phyloP scores from a whole-genome alignment of 2,888 invertebrate genomes.

The Stegana nigrithorax region DNA sequence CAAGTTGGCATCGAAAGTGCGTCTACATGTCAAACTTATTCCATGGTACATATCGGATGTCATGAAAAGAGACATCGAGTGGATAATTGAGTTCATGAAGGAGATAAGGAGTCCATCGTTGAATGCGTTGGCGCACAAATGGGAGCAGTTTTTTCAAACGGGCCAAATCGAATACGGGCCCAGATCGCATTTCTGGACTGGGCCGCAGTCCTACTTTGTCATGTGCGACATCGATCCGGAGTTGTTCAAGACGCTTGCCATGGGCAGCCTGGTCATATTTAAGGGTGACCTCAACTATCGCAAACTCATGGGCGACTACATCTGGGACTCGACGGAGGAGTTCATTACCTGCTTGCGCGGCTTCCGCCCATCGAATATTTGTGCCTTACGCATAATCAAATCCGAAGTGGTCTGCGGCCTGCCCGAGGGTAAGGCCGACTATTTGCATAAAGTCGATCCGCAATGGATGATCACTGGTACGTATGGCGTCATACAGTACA shows the following conservation, averaged over 20 bases:
- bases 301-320: slow-evolving; percentile 88
- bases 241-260: slow-evolving; percentile 78
- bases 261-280: slow-evolving; percentile 80
- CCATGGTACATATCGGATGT: slow-evolving; percentile 98
- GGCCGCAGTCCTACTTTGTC: slow-evolving; percentile 79
- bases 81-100: slow-evolving; percentile 72
- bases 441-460: slow-evolving; percentile 70
- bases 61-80: slow-evolving; percentile 78
- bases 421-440: slow-evolving; percentile 73
- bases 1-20: slow-evolving; percentile 74
- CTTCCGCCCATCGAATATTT: slow-evolving; percentile 85
- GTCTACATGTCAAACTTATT: slow-evolving; percentile 86
- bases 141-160: slow-evolving; percentile 71
- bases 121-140: slow-evolving; percentile 71
- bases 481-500: slow-evolving; percentile 82
- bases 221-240: slow-evolving; percentile 79
- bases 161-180: slow-evolving; percentile 68
- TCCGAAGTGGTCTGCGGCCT: slow-evolving; percentile 89
- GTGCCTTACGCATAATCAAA: slow-evolving; percentile 89
- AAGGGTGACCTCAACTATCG: slow-evolving; percentile 97
- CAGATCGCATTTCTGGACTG: slow-evolving; percentile 86
- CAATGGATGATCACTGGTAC: slow-evolving; percentile 88
- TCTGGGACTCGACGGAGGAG: slow-evolving; percentile 79
- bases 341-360: slow-evolving; percentile 72
- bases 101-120: slow-evolving; percentile 51